Evolutionary conservation across 2,888 invertebrate genomes (phyloP).

Genomic region (Pristionchus fissidentatus): DNA sequence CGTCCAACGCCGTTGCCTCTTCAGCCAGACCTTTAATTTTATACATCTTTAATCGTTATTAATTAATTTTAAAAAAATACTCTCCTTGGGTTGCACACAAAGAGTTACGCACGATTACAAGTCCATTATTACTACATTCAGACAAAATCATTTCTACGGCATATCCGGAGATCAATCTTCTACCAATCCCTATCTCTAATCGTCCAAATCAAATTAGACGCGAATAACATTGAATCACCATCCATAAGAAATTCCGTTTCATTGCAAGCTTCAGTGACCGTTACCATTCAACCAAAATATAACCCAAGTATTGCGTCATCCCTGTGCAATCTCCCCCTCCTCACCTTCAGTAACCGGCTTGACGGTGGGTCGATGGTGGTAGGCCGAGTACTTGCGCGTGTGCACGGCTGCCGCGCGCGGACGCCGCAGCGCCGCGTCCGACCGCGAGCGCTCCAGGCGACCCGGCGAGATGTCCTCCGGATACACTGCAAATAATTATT

Average conservation of each 20-base stretch:
- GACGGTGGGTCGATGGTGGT: slow-evolving; percentile 31
- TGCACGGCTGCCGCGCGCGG: slow-evolving; percentile 47
- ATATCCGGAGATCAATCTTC: no score
- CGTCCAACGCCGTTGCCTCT: slow-evolving; percentile 23
- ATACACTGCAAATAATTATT: slow-evolving; percentile 14
- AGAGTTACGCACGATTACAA: background rate
- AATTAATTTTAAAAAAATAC: no score
- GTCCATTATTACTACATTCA: background rate
- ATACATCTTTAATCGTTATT: no score
- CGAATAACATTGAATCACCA: no score
- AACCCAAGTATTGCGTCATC: background rate
- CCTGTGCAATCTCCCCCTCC: background rate
- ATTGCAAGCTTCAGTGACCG: no score
- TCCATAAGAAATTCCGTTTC: no score
- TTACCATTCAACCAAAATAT: background rate
- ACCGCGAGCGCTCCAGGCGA: slow-evolving; percentile 63
- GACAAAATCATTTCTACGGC: no score
- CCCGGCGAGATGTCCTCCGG: slow-evolving; percentile 29
- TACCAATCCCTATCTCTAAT: no score
- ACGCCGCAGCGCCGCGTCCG: slow-evolving; percentile 62
- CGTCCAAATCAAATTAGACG: no score
- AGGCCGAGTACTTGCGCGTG: slow-evolving; percentile 38
- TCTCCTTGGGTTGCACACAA: no score
- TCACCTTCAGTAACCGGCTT: slow-evolving; percentile 37
- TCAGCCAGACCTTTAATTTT: background rate